Base-by-base conservation (phyloP, 2,113 vertebrate genomes). In the Australoheros scitulus region DNA sequence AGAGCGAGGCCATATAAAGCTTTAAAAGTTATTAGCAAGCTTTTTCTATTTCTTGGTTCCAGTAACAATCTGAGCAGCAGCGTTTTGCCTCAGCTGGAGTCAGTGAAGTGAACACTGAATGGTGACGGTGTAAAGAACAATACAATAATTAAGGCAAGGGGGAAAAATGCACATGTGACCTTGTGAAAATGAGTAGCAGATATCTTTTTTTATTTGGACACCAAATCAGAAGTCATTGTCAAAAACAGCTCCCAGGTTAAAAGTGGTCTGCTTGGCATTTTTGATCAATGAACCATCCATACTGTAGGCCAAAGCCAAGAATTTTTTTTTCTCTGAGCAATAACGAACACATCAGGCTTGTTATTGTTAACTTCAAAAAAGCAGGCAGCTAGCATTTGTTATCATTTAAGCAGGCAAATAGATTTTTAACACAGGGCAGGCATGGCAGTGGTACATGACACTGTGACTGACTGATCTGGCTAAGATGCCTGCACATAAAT, bases 381-480 rank as follows among this genome's bases (percentile, higher is more conserved):
- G 15, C 3, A 52, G 65, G 29, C 24, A 70, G 24, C 41, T 43
- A 18, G 64, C 24, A 11, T 70, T 4, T 70, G 3, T 29, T 50
- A 47, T 70, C 11, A 52, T 52, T 50, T 29, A 70, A 50, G 10
- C 24, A 20, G 43, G 18, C 32, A 15, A 70, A 52, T 52, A 70
- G 65, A 70, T 70, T 70, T 52, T 50, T 20, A 52, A 34, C 34
- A 34, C 34, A 34, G 34, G 34, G 34, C 26, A 26, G 26, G 6
- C 6, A 34, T 34, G 34, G 65, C 65, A 70, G 24, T 15, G 29
- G 29, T 70, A 17, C 38, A 29, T 50, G 65, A 65, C 24, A 20
- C 10, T 70, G 0, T 52, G 9, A 52, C 43, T 70, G 24, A 50
- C 20, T 0, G 3, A 20, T 70, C 24, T 0, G 43, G 43, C 2